Conservation (phyloP, 2,113 vertebrate species). For the Alosa alosa region DNA sequence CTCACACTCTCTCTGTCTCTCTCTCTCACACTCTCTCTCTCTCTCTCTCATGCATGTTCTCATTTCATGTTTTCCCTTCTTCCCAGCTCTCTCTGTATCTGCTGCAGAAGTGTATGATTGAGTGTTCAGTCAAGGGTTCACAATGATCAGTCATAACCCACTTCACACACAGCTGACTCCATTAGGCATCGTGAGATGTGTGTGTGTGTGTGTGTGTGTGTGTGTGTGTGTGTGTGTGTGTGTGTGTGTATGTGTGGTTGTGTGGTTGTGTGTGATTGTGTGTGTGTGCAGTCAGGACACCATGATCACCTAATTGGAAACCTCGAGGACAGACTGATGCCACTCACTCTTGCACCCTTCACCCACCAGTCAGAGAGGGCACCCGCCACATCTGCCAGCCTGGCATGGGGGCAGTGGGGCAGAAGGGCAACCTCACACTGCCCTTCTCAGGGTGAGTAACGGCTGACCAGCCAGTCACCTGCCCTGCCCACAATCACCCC, state of each 20-base stretch:
- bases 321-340: not conserved
- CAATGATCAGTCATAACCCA: not conserved
- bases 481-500: not conserved
- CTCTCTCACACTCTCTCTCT: not conserved
- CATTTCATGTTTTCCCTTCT: not conserved
- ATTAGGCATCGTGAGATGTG: not conserved
- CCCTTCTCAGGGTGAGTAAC: no score
- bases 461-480: not conserved
- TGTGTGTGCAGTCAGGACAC: not conserved
- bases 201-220: not conserved
- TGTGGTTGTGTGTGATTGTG: not conserved
- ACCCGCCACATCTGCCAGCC: no score
- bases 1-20: no score
- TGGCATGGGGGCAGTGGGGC: no score
- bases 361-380: no score
- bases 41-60: not conserved
- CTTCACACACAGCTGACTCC: not conserved
- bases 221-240: not conserved
- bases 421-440: no score
- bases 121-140: not conserved
- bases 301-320: not conserved
- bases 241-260: not conserved
- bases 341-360: no score
- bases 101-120: not conserved
- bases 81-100: not conserved